These are phyloP conservation scores for Caenorhabditis remanei DNA, from an alignment of 1,140 invertebrate species.

Conservation along the genomic window DNA sequence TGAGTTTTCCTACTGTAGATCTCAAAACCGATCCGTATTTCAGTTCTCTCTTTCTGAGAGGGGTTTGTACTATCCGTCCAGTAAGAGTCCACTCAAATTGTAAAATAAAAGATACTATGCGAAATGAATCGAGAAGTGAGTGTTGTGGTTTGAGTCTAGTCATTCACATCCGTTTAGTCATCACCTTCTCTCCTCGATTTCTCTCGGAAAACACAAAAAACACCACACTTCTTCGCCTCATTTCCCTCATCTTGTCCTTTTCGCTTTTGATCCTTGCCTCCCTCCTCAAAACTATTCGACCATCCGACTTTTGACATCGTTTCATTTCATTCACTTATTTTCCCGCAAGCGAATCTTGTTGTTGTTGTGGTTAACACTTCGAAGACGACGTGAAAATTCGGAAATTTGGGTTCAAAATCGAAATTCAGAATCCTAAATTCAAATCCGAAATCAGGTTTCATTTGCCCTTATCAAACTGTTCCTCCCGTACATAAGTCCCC, in stretches of 20 bases:
- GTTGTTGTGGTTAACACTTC: slow-evolving; percentile 16
- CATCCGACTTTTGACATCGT: slow-evolving; percentile 12
- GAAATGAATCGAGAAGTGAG: no score
- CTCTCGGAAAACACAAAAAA: not conserved
- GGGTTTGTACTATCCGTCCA: no score
- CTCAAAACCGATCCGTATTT: no score
- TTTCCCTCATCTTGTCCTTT: slow-evolving; percentile 39
- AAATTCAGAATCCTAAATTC: not conserved
- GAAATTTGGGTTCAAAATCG: not conserved
- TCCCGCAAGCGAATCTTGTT: not conserved
- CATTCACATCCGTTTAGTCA: slow-evolving; percentile 42
- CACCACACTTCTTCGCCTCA: slow-evolving; percentile 3
- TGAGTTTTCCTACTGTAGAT: no score
- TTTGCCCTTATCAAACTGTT: not conserved
- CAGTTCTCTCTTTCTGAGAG: no score
- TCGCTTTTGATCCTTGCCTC: not conserved
- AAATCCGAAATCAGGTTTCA: slow-evolving; percentile 21
- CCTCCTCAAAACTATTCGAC: not conserved
- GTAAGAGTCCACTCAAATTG: no score
- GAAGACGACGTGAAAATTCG: not conserved
- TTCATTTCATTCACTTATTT: not conserved
- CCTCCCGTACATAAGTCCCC: not conserved
- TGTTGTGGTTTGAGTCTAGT: no score
- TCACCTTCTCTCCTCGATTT: not conserved
- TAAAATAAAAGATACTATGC: no score